Evolutionary conservation across 64 coral and sea anemone genomes (phyloP), one percentile per base, ranked within the genome.

Genomic region (Stylophora pistillata): DNA sequence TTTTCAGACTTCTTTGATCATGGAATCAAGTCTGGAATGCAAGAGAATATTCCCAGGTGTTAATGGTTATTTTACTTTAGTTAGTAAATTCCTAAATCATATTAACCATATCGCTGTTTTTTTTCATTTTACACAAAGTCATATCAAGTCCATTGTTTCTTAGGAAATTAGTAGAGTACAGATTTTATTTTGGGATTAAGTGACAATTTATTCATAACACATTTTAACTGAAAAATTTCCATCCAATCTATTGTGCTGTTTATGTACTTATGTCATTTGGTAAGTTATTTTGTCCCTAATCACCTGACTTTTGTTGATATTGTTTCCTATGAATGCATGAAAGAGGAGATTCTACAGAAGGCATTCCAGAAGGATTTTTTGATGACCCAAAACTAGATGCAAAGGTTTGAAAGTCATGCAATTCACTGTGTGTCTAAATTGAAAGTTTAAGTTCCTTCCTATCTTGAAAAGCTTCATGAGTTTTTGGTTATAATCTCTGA

Each of bases 361-460:
- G 77, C 69, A 89, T 98, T 28, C 96, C 96, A 72, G 96, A 98
- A 55, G 96, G 96, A 1, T 98, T 98, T 92, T 98, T 98, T 93
- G 96, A 98, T 74, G 93, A 98, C 88, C 96, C 96, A 59, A 98
- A 95, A 87, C 74, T 98, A 56, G 96, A 98, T 88, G 96, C 96
- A 16, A 98, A 98, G 93, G 96, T 98, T 84, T 62, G 23, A 56
- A 27, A 74, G 20, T 55, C 27, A 68, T 60, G 10, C 23, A 47
- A 47, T 47, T 47, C 37, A 47, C 7, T 3, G 3, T 47, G 37
- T 47, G 37, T 47, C 37, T 47, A 47, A 47, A 47, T 47, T 47
- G 37, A 4, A 47, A 47, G 37, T 47, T 47, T 47, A 47, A 7
- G 3, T 47, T 47, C 37, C 37, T 7, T 47, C 37, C 37, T 47